Percentiles rank a stretch among this genome's conserved stretches.
These are phyloP conservation scores for Oriolus oriolus DNA, from an alignment of 2,113 vertebrate genomes.

Conservation along the genomic window DNA sequence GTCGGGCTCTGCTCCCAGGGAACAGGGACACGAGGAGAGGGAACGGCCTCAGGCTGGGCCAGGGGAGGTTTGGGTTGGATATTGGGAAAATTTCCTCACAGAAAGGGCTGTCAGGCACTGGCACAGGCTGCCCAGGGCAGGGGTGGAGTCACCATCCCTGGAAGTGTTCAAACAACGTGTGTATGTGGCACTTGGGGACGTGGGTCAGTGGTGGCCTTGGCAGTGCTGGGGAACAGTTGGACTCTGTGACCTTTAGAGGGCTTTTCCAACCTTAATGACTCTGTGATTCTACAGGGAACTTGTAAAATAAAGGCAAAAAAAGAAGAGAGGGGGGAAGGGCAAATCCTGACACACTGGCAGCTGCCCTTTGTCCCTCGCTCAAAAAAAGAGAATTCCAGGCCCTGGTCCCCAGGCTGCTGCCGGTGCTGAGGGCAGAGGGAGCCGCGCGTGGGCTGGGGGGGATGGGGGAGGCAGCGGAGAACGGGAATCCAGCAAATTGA, in stretches of 20 bases:
- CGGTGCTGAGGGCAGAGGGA: background rate
- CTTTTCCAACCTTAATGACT: background rate
- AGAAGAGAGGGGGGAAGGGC: background rate
- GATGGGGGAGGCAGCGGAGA: constrained; percentile 56
- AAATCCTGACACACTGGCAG: background rate
- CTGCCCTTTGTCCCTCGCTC: background rate
- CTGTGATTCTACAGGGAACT: background rate
- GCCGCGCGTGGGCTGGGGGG: background rate
- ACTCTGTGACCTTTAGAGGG: background rate
- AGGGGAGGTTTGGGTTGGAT: background rate
- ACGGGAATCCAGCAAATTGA: constrained; percentile 81
- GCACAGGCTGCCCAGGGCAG: background rate
- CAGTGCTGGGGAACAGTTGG: background rate
- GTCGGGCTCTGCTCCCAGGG: background rate
- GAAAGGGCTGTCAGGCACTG: background rate
- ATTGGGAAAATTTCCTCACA: background rate
- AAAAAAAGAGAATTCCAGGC: background rate
- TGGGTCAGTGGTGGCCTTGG: background rate
- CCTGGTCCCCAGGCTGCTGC: background rate
- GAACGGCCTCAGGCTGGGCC: background rate
- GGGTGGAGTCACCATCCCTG: background rate
- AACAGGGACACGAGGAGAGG: background rate
- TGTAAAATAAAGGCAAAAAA: background rate
- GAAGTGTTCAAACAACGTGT: background rate
- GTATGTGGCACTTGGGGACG: background rate